phyloP scores from a whole-genome alignment of 2,113 vertebrate species.

The Gymnobelideus leadbeateri region DNA sequence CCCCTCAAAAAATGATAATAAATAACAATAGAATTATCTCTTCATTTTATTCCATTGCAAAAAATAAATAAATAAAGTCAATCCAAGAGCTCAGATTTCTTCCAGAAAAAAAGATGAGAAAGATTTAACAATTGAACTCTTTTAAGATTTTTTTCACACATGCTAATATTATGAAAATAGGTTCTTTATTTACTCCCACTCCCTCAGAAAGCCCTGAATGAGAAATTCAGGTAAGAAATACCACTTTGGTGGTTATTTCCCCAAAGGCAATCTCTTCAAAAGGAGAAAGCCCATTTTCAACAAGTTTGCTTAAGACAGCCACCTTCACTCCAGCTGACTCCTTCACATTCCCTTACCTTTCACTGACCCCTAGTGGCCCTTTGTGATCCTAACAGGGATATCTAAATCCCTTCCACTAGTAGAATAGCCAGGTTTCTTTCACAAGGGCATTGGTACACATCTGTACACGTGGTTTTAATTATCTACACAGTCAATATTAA shows the following conservation, averaged over 20 bases:
- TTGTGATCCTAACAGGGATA: background rate
- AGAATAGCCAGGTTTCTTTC: background rate
- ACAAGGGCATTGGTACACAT: background rate
- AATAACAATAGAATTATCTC: background rate
- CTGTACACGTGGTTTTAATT: background rate
- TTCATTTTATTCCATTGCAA: background rate
- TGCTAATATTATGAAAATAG: constrained; percentile 15
- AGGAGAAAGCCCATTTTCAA: background rate
- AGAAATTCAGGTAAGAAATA: background rate
- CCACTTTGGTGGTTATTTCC: constrained; percentile 51
- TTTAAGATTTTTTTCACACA: constrained; percentile 10
- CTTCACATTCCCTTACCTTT: constrained; percentile 64
- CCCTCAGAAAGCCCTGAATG: constrained; percentile 33
- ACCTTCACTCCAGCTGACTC: background rate
- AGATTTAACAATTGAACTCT: constrained; percentile 6
- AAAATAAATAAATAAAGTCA: background rate
- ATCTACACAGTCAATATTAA: background rate
- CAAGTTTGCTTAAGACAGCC: background rate
- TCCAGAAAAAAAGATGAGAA: background rate
- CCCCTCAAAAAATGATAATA: background rate
- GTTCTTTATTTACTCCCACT: constrained; percentile 47
- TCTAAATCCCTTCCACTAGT: background rate
- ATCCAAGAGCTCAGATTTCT: constrained; percentile 13
- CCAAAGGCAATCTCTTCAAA: constrained; percentile 57
- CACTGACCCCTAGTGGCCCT: constrained; percentile 83